Conservation (phyloP, 2,797 vertebrate genomes). For the Rhinatrema bivittatum region DNA sequence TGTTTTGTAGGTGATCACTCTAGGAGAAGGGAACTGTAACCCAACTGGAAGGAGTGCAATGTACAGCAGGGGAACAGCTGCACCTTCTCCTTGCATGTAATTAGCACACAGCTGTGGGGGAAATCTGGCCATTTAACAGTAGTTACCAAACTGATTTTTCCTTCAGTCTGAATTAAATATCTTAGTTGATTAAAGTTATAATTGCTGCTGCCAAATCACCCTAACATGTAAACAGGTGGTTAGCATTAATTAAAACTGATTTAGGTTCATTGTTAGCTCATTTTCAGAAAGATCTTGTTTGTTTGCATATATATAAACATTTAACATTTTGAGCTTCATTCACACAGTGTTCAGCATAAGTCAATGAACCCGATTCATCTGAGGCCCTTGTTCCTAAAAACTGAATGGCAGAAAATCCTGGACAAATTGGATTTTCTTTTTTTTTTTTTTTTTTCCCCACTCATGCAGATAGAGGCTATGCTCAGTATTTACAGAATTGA, state of each 20-base stretch:
- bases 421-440: too few species aligned
- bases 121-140: conserved; percentile 11
- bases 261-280: background rate
- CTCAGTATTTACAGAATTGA: too few species aligned
- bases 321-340: background rate
- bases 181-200: conserved; percentile 7
- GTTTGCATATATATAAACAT: conserved; percentile 2
- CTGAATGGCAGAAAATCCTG: too few species aligned
- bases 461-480: too few species aligned
- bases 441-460: too few species aligned
- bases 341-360: background rate
- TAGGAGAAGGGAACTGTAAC: background rate
- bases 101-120: conserved; percentile 16
- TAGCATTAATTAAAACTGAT: background rate
- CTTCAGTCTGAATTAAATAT: background rate
- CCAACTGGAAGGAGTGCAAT: conserved; percentile 1
- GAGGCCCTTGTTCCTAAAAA: too few species aligned
- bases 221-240: background rate
- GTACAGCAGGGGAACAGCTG: conserved; percentile 4
- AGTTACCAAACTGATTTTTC: conserved; percentile 1
- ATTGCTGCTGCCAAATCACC: background rate
- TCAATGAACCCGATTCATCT: background rate
- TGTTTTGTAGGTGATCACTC: conserved; percentile 7
- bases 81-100: background rate
- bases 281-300: background rate